Base-by-base conservation (phyloP, 2,888 invertebrate genomes). In the Philhelius pedissequus region DNA sequence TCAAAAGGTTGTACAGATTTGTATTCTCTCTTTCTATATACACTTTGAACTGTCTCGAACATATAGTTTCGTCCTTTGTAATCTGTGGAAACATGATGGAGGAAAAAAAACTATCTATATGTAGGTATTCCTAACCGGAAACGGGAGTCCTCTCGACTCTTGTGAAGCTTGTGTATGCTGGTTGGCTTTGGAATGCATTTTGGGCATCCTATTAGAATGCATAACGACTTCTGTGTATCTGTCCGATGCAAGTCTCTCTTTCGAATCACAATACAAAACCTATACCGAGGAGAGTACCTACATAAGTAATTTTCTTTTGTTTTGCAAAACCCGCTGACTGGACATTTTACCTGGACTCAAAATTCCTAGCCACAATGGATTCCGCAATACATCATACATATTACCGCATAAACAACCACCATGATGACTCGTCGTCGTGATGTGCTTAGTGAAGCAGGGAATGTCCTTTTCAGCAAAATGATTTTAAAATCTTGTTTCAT, bases 31-130 rank as follows among this genome's bases (percentile, higher is more conserved):
- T 32, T 15, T 15, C 50, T 18, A 11, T 18, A 11, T 73, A 75
- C 79, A 84, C 79, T 84, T 84, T 84, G 75, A 84, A 84, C 84
- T 84, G 84, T 84, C 84, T 84, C 79, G 75, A 84, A 80, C 84
- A 84, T 84, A 79, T 84, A 84, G 80, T 84, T 84, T 84, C 71
- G 84, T 84, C 84, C 84, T 84, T 84, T 84, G 84, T 84, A 79
- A 75, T 84, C 58, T 83, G 58, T 83, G 74, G 78, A 79, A 79
- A 75, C 79, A 75, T 69, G 78, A 68, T 62, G 78, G 62, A 50
- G 58, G 13, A 73, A 66, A 71, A 75, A 64, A 66, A n/a, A n/a
- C n/a, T n/a, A n/a, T n/a, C 74, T 60, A 30, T 13, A 30, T n/a
- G n/a, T n/a, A n/a, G n/a, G n/a, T n/a, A n/a, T n/a, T n/a, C 38